Conservation (phyloP, 2,888 invertebrate species). For the Oxystoma pomonae region DNA sequence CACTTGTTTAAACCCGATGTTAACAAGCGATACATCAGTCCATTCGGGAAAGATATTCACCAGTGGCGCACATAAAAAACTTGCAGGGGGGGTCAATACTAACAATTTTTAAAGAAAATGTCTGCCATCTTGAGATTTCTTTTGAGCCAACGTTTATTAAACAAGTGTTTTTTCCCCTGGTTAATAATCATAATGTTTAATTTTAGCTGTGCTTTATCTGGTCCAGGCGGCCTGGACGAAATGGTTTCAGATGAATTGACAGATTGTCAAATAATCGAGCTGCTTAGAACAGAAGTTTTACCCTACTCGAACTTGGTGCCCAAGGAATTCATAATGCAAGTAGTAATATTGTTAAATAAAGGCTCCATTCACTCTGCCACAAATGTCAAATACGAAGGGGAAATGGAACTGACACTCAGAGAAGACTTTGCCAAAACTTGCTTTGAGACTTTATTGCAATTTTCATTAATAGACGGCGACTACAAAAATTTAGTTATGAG, state of each 20-base stretch:
- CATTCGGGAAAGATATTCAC: too few species aligned
- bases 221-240: slow-evolving; percentile 55
- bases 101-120: too few species aligned
- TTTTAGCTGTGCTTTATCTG: slow-evolving; percentile 40
- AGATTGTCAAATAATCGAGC: slow-evolving; percentile 77
- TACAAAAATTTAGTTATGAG: slow-evolving; percentile 46
- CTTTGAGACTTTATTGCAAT: slow-evolving; percentile 92
- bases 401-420: slow-evolving; percentile 74
- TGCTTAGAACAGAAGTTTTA: slow-evolving; percentile 75
- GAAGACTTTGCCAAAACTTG: slow-evolving; percentile 97
- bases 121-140: too few species aligned
- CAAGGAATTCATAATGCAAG: slow-evolving; percentile 75
- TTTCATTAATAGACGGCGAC: slow-evolving; percentile 78
- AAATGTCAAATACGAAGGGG: slow-evolving; percentile 65
- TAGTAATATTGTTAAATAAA: slow-evolving; percentile 79
- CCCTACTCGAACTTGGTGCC: slow-evolving; percentile 76
- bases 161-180: too few species aligned
- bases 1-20: too few species aligned
- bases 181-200: too few species aligned
- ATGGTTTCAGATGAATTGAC: slow-evolving; percentile 69
- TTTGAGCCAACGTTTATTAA: too few species aligned
- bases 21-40: too few species aligned
- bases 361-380: slow-evolving; percentile 80
- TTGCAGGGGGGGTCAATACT: too few species aligned
- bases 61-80: too few species aligned